These are phyloP conservation scores for Pluvianellus socialis DNA, from an alignment of 2,113 vertebrate genomes.

Conservation along the genomic window DNA sequence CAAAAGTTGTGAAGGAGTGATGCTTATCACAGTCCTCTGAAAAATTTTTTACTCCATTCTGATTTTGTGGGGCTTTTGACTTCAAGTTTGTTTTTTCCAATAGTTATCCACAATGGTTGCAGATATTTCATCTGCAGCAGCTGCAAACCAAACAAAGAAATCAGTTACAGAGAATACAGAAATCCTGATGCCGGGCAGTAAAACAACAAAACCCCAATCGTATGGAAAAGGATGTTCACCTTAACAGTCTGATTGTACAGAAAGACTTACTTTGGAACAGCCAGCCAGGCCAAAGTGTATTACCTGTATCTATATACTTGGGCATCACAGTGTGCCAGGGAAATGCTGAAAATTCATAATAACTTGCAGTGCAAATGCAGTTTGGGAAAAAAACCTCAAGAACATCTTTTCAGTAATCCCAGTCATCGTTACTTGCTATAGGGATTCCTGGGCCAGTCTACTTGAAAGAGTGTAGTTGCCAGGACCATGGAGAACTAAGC, in stretches of 20 bases:
- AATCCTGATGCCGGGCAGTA: neutral
- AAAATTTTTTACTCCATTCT: neutral
- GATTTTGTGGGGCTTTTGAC: neutral
- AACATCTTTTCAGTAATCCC: neutral
- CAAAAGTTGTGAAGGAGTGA: neutral
- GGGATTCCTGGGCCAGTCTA: neutral
- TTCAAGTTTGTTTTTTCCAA: neutral
- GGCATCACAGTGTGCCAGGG: neutral
- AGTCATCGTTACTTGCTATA: neutral
- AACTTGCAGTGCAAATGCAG: neutral
- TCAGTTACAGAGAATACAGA: neutral
- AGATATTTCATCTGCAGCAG: neutral
- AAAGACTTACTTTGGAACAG: neutral
- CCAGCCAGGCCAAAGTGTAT: neutral
- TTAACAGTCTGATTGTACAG: neutral
- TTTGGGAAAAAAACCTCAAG: neutral
- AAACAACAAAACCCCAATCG: neutral
- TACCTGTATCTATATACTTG: neutral
- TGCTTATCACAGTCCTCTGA: neutral
- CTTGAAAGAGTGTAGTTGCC: neutral
- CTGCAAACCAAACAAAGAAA: neutral
- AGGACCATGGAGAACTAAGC: neutral
- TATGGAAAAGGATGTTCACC: neutral
- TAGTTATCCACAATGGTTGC: neutral
- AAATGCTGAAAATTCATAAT: neutral